These are phyloP conservation scores for Synaphobranchus kaupii DNA, from an alignment of 2,797 vertebrate genomes.

Conservation along the genomic window DNA sequence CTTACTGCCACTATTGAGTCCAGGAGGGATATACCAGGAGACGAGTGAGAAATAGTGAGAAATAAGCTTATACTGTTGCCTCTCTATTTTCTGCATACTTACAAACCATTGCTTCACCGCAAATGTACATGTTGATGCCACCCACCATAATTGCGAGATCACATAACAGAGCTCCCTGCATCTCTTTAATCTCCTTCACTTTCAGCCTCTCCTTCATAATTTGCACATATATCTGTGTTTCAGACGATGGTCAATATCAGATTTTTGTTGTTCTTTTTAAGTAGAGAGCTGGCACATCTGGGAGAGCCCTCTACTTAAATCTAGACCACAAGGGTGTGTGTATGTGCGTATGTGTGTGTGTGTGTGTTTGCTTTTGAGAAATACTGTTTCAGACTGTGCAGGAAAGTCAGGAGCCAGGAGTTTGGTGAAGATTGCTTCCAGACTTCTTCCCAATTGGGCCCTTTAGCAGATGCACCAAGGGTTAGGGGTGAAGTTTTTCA, in stretches of 20 bases:
- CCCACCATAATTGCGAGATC: constrained; percentile 46
- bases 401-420: constrained; percentile 9
- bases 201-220: constrained; percentile 31
- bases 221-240: constrained; percentile 41
- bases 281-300: constrained; percentile 32
- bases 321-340: background rate
- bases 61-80: background rate
- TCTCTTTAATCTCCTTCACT: constrained; percentile 43
- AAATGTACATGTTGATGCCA: constrained; percentile 32
- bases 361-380: constrained; percentile 8
- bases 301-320: constrained; percentile 31
- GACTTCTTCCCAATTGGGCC: constrained; percentile 43
- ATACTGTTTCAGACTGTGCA: constrained; percentile 37
- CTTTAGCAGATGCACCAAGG: constrained; percentile 30
- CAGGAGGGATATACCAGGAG: background rate
- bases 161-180: constrained; percentile 42
- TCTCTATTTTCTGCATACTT: constrained; percentile 34
- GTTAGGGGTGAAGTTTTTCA: constrained; percentile 46
- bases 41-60: background rate
- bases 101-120: constrained; percentile 28
- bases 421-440: constrained; percentile 57
- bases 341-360: constrained; percentile 2
- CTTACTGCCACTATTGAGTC: constrained; percentile 15
- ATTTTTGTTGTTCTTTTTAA: constrained; percentile 39
- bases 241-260: constrained; percentile 16